Evolutionary conservation across 2,888 invertebrate species (phyloP), one percentile per base, ranked within the genome.

Genomic region (Cyclophora albipunctata): DNA sequence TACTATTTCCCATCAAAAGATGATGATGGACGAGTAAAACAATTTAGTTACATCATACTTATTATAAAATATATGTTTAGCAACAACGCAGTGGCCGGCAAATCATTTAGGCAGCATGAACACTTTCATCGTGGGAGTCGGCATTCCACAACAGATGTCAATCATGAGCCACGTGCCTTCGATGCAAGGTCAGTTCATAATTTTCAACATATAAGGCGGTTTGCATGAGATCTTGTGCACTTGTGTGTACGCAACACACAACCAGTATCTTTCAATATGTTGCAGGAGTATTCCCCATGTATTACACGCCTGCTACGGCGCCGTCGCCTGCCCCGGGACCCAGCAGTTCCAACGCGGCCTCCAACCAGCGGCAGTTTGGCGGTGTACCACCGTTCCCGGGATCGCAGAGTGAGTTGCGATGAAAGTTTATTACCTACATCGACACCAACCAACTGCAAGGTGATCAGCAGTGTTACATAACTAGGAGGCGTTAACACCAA

Each of bases 241-340:
- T 20, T 20, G 20, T 20, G 20, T 20, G 20, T 20, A 20, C 20
- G 20, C 20, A 20, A 20, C 20, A 20, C 20, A 37, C 37, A 37
- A 4, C 37, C 37, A 5, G 37, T 37, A 37, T 37, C 4, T 37
- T 5, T 37, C 4, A 5, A 37, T 37, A 37, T 37, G 1, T 37
- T 37, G 37, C 37, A 79, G 81, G 76, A 2, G 63, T 78, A 59
- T 58, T 71, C 45, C 80, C 80, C 5, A 64, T 81, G 69, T 77
- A 75, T 53, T 81, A 77, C 48, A 42, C 71, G 1, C 68, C 74
- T 20, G 20, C 20, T 20, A 20, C 20, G 1, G 42, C 66, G 7
- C 7, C 55, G 7, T 4, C 54, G 37, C 7, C 54, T 45, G 46
- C 52, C 53, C 6, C 50, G 3, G 49, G 42, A 2, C 50, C 45